Percentiles rank a stretch among this genome's conserved stretches.
phyloP scores from a whole-genome alignment of 1,140 invertebrate species.

The Leptinotarsa texana region DNA sequence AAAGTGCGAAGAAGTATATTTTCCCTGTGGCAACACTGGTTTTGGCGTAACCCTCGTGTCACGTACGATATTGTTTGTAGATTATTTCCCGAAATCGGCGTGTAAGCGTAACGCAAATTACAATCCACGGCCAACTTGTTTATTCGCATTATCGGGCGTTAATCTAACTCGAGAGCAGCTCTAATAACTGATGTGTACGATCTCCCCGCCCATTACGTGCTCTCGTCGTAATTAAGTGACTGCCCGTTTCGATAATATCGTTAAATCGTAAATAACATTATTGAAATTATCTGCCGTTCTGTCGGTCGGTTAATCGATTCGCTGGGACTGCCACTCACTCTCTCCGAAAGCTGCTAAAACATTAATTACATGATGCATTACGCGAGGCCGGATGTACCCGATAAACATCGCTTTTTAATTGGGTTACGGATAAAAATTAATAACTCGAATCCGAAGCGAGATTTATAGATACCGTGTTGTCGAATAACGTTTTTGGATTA shows the following conservation, averaged over 20 bases:
- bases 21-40: too few relatives aligned
- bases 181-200: conserved; percentile 25
- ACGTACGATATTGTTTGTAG: background rate
- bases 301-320: conserved; percentile 12
- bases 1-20: too few relatives aligned
- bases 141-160: conserved; percentile 27
- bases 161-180: conserved; percentile 19
- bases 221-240: conserved; percentile 25
- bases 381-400: conserved; percentile 5
- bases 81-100: background rate
- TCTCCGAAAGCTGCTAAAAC: conserved; percentile 13
- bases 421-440: conserved; percentile 18
- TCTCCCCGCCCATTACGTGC: conserved; percentile 22
- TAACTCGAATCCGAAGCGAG: background rate
- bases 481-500: too few relatives aligned
- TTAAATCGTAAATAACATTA: conserved; percentile 28
- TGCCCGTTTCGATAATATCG: conserved; percentile 25
- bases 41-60: background rate
- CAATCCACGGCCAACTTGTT: conserved; percentile 24
- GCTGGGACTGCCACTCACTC: background rate
- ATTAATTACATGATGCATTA: conserved; percentile 20
- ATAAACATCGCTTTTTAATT: conserved; percentile 15
- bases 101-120: conserved; percentile 8
- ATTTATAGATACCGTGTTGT: too few relatives aligned
- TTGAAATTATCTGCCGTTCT: conserved; percentile 21